phyloP scores from a whole-genome alignment of 2,797 vertebrate genomes.

The Falco peregrinus region DNA sequence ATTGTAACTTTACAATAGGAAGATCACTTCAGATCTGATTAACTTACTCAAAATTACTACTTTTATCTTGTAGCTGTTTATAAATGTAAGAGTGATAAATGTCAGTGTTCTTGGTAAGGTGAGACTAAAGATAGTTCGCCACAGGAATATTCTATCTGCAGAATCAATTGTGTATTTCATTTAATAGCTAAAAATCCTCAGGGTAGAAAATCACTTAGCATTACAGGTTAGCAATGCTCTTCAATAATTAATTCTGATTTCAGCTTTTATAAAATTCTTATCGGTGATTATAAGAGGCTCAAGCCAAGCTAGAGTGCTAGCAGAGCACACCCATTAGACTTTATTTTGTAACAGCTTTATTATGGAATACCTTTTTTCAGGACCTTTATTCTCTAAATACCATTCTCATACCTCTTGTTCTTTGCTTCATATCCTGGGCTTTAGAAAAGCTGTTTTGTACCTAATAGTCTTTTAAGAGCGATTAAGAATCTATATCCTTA shows the following conservation, averaged over 20 bases:
- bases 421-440: not conserved
- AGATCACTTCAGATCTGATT: not conserved
- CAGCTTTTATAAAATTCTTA: not conserved
- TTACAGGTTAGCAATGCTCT: not conserved
- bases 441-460: constrained; percentile 17
- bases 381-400: not conserved
- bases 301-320: not conserved
- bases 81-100: not conserved
- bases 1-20: not conserved
- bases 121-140: not conserved
- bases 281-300: not conserved
- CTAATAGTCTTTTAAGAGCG: constrained; percentile 23
- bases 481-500: constrained; percentile 29
- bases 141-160: not conserved
- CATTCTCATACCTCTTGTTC: not conserved
- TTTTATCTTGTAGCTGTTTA: not conserved
- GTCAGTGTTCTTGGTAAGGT: not conserved
- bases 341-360: not conserved
- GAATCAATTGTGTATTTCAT: not conserved
- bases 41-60: not conserved
- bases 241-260: constrained; percentile 46
- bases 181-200: not conserved
- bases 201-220: not conserved
- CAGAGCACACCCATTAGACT: not conserved
- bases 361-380: constrained; percentile 10